These are phyloP conservation scores for Cinclus cinclus DNA, from an alignment of 2,113 vertebrate species.

Conservation along the genomic window DNA sequence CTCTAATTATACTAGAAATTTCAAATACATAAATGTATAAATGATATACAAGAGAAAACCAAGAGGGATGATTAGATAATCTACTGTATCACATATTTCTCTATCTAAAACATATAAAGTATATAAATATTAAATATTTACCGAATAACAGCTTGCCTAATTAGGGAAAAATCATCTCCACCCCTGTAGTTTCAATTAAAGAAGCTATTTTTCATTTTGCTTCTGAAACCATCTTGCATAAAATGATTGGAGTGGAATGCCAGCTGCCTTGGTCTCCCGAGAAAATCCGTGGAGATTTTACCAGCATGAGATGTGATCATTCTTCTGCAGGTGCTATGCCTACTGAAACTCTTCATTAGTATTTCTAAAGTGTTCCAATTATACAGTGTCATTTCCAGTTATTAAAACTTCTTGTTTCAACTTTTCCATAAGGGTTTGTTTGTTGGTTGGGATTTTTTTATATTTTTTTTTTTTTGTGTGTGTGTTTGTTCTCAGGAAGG, in stretches of 20 bases:
- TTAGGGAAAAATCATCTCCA: background rate
- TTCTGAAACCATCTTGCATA: background rate
- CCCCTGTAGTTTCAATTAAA: background rate
- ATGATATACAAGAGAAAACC: background rate
- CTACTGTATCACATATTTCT: background rate
- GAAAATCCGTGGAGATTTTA: conserved; percentile 9
- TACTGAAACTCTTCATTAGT: background rate
- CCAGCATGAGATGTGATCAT: background rate
- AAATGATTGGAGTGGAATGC: background rate
- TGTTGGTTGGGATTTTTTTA: background rate
- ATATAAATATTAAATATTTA: background rate
- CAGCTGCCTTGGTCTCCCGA: background rate
- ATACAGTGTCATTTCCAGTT: background rate
- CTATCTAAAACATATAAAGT: background rate
- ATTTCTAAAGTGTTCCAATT: background rate
- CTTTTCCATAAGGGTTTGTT: background rate
- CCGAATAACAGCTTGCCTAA: background rate
- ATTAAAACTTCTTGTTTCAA: background rate
- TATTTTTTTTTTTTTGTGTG: background rate
- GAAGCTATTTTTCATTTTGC: conserved; percentile 2
- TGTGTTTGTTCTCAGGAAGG: background rate
- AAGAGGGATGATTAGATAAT: background rate
- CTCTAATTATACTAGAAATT: background rate
- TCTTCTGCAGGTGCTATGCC: background rate
- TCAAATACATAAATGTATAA: background rate